Evolutionary conservation across 2,888 invertebrate genomes (phyloP).

Genomic region (Phlogophora meticulosa): DNA sequence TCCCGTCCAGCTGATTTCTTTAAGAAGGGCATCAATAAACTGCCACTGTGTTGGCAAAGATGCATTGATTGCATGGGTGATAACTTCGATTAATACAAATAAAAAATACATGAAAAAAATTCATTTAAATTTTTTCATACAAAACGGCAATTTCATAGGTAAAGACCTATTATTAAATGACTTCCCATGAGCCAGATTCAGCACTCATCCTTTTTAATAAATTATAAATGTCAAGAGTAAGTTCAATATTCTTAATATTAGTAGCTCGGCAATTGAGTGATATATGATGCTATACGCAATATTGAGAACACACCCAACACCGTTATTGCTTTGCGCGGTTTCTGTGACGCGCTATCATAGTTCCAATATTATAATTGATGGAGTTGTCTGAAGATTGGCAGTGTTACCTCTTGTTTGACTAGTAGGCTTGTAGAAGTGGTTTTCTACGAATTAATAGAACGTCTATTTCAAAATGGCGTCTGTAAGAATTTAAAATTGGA

Average conservation of each 20-base stretch:
- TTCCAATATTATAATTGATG: constrained; percentile 12
- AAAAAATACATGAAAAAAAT: no score
- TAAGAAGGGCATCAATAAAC: no score
- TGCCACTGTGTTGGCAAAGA: no score
- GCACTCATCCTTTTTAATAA: neutral
- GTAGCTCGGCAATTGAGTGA: constrained; percentile 1
- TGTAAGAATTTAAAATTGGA: no score
- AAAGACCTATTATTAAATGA: no score
- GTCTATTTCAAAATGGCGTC: no score
- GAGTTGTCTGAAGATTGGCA: neutral
- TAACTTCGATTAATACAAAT: no score
- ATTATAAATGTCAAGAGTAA: neutral
- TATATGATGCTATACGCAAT: constrained; percentile 20
- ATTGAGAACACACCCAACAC: constrained; percentile 17
- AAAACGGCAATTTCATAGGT: no score
- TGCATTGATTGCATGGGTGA: no score
- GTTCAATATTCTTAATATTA: constrained; percentile 19
- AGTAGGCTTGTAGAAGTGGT: neutral
- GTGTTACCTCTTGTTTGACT: neutral
- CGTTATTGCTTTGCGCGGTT: constrained; percentile 42
- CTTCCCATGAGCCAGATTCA: neutral
- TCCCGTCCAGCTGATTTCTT: no score
- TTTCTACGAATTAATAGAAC: neutral
- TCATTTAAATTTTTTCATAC: no score
- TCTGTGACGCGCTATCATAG: neutral